Percentiles rank a stretch among this genome's conserved stretches.
Evolutionary conservation across 53 echinoderm and acorn worm genomes (phyloP).

Genomic region (Echinarachnius parma): DNA sequence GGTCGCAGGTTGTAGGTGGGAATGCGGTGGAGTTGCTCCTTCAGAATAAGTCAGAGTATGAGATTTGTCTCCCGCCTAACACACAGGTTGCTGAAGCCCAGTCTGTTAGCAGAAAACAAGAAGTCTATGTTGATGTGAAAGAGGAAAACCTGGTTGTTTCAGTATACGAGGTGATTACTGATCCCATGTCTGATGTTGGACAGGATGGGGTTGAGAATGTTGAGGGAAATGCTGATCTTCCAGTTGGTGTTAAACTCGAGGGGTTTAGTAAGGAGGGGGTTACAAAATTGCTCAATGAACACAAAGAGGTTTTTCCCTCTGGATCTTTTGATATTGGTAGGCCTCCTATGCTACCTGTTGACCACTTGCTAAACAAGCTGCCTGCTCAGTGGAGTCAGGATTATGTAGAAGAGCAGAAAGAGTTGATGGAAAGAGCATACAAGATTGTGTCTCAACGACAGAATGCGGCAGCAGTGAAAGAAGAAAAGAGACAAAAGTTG

Average conservation of each 20-base stretch:
- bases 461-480: conserved; percentile 1
- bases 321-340: conserved; percentile 39
- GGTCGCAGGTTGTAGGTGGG: neutral
- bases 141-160: neutral
- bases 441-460: conserved; percentile 2
- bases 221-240: neutral
- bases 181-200: neutral
- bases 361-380: conserved; percentile 27
- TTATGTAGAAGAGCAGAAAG: conserved; percentile 5
- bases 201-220: neutral
- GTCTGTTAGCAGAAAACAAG: neutral
- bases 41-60: neutral
- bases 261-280: conserved; percentile 7
- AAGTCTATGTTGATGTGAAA: conserved; percentile 7
- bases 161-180: conserved; percentile 7
- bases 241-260: conserved; percentile 27
- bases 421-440: conserved; percentile 4
- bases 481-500: conserved; percentile 7
- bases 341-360: conserved; percentile 33
- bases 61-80: neutral
- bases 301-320: conserved; percentile 14
- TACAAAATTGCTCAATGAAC: neutral
- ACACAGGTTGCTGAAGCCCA: conserved; percentile 8
- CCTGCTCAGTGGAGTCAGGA: conserved; percentile 34
- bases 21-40: neutral